Evolutionary conservation across 2,888 invertebrate genomes (phyloP), one percentile per base, ranked within the genome.

Genomic region (Metalampra italica): DNA sequence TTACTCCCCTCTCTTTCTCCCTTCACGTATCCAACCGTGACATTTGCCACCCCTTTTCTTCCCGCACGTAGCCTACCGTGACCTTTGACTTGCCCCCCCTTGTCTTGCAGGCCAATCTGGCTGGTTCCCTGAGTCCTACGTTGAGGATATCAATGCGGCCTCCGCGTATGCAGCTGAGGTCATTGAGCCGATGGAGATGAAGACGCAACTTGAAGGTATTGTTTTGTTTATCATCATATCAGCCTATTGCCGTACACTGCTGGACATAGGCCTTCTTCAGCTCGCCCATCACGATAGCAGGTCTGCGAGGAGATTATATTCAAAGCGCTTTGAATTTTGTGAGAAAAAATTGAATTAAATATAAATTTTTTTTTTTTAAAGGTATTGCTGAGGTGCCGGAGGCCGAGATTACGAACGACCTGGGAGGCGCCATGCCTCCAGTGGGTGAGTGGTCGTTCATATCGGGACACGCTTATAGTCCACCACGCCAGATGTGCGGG

Each of bases 121-220:
- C 1, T 98, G 98, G 97, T 98, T 98, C 87, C 98, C 98, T 0
- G 97, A 98, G 78, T 96, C 97, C 0, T 98, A 98, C 74, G 98
- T 97, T 12, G 97, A 97, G 70, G 93, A 93, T 37, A 84, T 95
- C 39, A 88, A 89, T 29, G 79, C 81, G 0, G 69, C 78, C 0
- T 61, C 75, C 0, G 69, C 76, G 0, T 75, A 75, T 44, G 64
- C 71, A 0, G 58, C 71, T 0, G 83, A 82, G 1, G 75, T 78
- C 38, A 67, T 82, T 2, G 86, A 88, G 36, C 69, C 82, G 0
- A 60, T 91, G 52, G 83, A 88, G 50, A 72, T 62, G 0, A 90
- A 89, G 54, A 90, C 87, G 0, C 87, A 87, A 12, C 71, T 90
- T 0, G 90, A 90, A 68, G 86, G 86, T 79, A 59, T n/a, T 13